phyloP scores from a whole-genome alignment of 2,888 invertebrate genomes.

The Masnerella sp. region DNA sequence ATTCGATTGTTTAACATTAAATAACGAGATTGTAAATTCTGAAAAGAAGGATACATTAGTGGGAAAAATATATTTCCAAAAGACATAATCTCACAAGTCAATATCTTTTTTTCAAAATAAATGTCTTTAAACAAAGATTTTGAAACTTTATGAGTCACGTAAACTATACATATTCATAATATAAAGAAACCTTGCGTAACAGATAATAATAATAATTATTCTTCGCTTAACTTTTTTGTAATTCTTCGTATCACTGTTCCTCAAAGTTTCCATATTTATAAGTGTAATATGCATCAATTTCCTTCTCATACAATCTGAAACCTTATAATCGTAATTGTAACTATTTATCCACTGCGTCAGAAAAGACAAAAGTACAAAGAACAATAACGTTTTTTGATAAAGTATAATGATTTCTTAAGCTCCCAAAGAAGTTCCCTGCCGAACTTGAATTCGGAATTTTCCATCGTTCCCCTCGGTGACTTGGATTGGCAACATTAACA shows the following conservation, averaged over 20 bases:
- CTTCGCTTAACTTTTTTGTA: no score
- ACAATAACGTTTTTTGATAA: slow-evolving; percentile 46
- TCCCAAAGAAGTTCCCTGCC: not conserved
- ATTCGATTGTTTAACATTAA: not conserved
- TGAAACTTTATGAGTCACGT: no score
- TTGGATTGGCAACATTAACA: slow-evolving; percentile 3
- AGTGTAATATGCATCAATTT: no score
- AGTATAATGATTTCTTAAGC: slow-evolving; percentile 12
- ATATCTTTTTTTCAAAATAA: not conserved
- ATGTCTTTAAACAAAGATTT: not conserved
- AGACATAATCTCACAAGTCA: slow-evolving; percentile 2
- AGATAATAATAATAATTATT: no score
- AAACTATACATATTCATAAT: no score
- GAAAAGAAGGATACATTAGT: no score
- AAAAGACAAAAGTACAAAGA: slow-evolving; percentile 41
- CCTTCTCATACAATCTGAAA: no score
- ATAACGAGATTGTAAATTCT: not conserved
- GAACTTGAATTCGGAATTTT: slow-evolving; percentile 2
- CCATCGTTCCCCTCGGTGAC: slow-evolving; percentile 6
- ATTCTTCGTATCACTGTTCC: no score
- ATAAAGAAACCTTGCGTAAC: no score
- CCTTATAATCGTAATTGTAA: slow-evolving; percentile 13
- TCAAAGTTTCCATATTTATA: no score
- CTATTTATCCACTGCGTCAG: slow-evolving; percentile 12
- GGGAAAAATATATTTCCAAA: not conserved